These are phyloP conservation scores for Hypotaenidia philippensis DNA, from an alignment of 2,797 vertebrate species.

Conservation along the genomic window DNA sequence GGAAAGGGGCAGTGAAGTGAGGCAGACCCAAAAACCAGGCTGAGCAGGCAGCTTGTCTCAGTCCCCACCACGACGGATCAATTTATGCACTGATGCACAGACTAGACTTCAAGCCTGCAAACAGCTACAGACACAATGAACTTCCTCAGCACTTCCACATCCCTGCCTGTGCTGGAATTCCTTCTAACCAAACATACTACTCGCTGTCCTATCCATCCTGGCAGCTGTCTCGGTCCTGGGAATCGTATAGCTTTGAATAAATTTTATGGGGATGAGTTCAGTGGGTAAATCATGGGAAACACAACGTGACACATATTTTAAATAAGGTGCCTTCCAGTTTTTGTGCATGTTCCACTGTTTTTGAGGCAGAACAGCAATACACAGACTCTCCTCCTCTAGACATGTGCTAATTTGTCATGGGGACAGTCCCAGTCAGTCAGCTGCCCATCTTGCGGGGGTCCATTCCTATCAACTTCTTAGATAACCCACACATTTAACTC, in stretches of 20 bases:
- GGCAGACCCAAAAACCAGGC: not conserved
- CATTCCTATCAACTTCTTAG: not conserved
- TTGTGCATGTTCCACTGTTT: not conserved
- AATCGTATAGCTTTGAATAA: not conserved
- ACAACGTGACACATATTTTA: fast-evolving
- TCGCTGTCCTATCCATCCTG: not conserved
- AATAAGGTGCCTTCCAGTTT: not conserved
- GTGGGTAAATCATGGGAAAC: not conserved
- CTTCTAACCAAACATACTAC: not conserved
- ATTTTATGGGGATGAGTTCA: not conserved
- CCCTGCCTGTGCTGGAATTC: not conserved
- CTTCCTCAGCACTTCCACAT: not conserved
- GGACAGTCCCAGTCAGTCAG: not conserved
- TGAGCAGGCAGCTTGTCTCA: not conserved
- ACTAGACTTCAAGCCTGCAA: not conserved
- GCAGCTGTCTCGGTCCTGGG: not conserved
- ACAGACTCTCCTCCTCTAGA: not conserved
- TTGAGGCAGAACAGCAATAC: not conserved
- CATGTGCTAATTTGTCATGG: fast-evolving
- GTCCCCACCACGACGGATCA: fast-evolving
- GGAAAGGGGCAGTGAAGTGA: not conserved
- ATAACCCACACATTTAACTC: not conserved
- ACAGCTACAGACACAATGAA: not conserved
- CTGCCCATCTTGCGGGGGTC: not conserved
- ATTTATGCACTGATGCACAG: not conserved